Base-by-base conservation (phyloP, 2,888 invertebrate genomes). In the Rhimphoctona megacephalus region DNA sequence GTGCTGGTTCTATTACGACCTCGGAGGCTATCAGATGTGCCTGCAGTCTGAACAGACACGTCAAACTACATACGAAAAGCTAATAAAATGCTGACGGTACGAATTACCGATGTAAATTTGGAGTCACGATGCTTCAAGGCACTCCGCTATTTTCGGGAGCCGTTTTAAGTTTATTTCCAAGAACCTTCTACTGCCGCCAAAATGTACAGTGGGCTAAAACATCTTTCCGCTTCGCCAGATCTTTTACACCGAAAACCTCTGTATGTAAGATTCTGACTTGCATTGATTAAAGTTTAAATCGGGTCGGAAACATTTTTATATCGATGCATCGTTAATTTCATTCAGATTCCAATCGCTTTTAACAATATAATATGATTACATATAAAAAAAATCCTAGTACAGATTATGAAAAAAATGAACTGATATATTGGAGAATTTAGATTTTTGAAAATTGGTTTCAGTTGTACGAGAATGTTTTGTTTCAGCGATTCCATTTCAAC, bases 101-200 rank as follows among this genome's bases (percentile, higher is more conserved):
- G 89, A 92, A 92, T 91, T 92, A 90, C 89, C 85, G 88, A 91
- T 92, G 92, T 90, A 91, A 92, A 92, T 93, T 90, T 91, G 85
- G 86, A 88, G 88, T 89, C 86, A 86, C 85, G 49, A 57, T 61
- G 39, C 81, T 70, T 46, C 80, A 39, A 49, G 49, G 33, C 30
- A 67, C 57, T 30, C 22, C n/a, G 25, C 39, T 57, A 67, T 70
- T 81, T 87, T 54, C 66, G 61, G 54, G 66, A 83, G 73, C 39
- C 30, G 33, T 67, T 39, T 72, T 64, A 39, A 74, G 83, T 85
- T 83, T 66, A 88, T 87, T 83, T 72, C 61, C 57, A 83, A 83
- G 86, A 88, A 86, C 84, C 14, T 87, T 43, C 17, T n/a, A 19
- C n/a, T 19, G 17, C 54, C 57, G 8, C 33, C 25, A 49, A 46